phyloP scores from a whole-genome alignment of 2,113 vertebrate species.

The Oxyura jamaicensis region DNA sequence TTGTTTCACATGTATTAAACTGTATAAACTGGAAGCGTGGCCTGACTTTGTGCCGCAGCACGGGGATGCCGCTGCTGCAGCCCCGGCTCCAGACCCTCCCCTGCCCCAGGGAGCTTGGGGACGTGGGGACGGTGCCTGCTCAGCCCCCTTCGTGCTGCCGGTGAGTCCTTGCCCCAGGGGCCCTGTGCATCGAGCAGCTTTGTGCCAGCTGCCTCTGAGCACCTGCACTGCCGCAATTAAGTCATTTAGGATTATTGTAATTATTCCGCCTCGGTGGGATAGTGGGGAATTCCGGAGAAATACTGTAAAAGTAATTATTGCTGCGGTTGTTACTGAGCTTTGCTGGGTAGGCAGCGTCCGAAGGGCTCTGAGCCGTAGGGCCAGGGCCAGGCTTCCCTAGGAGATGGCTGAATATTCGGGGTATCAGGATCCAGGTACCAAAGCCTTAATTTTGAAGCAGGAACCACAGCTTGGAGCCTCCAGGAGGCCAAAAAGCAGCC shows the following conservation, averaged over 20 bases:
- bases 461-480: background rate
- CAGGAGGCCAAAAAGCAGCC: background rate
- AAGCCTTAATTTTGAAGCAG: background rate
- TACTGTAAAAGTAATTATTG: background rate
- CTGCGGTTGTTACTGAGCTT: background rate
- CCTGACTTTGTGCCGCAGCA: constrained; percentile 45
- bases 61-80: background rate
- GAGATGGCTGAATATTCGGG: background rate
- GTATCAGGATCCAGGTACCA: background rate
- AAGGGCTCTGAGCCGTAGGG: background rate
- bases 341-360: background rate
- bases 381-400: background rate
- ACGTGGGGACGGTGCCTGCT: too few relatives aligned
- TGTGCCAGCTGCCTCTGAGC: background rate
- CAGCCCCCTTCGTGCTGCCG: background rate
- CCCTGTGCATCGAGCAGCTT: background rate
- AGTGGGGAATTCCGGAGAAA: background rate
- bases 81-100: background rate
- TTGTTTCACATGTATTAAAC: constrained; percentile 75
- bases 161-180: background rate
- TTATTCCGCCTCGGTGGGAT: background rate
- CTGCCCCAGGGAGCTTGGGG: background rate
- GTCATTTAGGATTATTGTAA: background rate
- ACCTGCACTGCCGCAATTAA: background rate
- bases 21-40: constrained; percentile 72